Percentiles rank a stretch among this genome's conserved stretches.
These are phyloP conservation scores for Hipparchia sbordonii DNA, from an alignment of 2,888 invertebrate species.

Conservation along the genomic window DNA sequence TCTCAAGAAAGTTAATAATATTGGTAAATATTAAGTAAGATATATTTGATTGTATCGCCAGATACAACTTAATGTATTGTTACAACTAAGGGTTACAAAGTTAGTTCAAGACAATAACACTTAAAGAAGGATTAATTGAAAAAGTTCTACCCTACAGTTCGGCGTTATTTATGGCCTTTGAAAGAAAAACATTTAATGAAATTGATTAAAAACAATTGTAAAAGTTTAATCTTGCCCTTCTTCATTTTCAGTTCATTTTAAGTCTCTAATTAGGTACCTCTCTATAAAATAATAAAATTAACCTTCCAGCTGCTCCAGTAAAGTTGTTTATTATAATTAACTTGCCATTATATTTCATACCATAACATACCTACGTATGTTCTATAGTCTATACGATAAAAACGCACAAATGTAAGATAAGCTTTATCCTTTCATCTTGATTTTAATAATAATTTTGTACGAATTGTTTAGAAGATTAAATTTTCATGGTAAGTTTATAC, in stretches of 20 bases:
- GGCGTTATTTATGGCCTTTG: slow-evolving; percentile 1
- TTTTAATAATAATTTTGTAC: background rate
- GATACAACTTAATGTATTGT: background rate
- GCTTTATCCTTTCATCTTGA: too few species aligned
- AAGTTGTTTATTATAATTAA: too few species aligned
- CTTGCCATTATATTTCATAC: too few species aligned
- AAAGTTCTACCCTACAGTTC: slow-evolving; percentile 7
- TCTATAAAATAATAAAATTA: too few species aligned
- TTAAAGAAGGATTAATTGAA: slow-evolving; percentile 15
- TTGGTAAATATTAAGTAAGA: background rate
- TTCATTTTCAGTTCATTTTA: too few species aligned
- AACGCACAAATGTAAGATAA: too few species aligned
- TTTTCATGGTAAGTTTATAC: background rate
- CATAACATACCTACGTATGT: too few species aligned
- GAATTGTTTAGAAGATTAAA: background rate
- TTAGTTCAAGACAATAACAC: background rate
- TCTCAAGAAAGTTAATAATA: background rate
- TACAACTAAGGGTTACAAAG: background rate
- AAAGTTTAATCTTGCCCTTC: background rate
- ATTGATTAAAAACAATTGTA: background rate
- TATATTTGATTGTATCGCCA: background rate
- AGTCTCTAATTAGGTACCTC: too few species aligned
- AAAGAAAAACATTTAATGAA: slow-evolving; percentile 9
- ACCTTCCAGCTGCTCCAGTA: too few species aligned
- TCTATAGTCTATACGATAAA: background rate